Percentiles rank a stretch among this genome's conserved stretches.
Evolutionary conservation across 2,113 vertebrate genomes (phyloP).

Genomic region (Nothocercus julius): DNA sequence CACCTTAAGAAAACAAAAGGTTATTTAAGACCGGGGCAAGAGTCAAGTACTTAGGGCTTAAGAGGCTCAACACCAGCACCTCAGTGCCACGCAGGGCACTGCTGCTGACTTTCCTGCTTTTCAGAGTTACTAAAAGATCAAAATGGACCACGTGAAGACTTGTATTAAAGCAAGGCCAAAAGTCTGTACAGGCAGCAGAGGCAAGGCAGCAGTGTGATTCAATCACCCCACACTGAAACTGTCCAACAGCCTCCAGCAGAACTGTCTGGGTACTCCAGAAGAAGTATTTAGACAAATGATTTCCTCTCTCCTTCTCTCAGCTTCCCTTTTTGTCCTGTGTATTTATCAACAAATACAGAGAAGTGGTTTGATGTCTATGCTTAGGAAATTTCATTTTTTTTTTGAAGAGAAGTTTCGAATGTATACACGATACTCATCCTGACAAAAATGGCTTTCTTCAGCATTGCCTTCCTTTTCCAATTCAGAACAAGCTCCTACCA

Average conservation of each 20-base stretch:
- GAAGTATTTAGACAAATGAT: neutral
- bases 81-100: neutral
- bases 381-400: neutral
- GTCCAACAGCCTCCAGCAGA: neutral
- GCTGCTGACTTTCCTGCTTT: neutral
- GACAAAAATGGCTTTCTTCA: neutral
- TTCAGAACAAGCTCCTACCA: neutral
- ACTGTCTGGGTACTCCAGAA: neutral
- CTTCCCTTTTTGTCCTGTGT: neutral
- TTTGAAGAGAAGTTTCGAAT: neutral
- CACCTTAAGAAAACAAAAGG: conserved; percentile 67
- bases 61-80: neutral
- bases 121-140: neutral
- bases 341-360: neutral
- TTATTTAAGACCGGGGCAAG: neutral
- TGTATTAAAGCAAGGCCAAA: neutral
- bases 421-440: neutral
- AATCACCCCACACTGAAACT: neutral
- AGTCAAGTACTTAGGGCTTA: neutral
- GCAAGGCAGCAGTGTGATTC: neutral
- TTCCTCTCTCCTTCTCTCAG: neutral
- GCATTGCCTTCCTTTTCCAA: neutral
- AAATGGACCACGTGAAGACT: neutral
- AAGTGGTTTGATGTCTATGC: neutral
- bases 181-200: neutral